Percentiles rank a stretch among this genome's conserved stretches.
Evolutionary conservation across 2,113 vertebrate genomes (phyloP).

Genomic region (Balaeniceps rex): DNA sequence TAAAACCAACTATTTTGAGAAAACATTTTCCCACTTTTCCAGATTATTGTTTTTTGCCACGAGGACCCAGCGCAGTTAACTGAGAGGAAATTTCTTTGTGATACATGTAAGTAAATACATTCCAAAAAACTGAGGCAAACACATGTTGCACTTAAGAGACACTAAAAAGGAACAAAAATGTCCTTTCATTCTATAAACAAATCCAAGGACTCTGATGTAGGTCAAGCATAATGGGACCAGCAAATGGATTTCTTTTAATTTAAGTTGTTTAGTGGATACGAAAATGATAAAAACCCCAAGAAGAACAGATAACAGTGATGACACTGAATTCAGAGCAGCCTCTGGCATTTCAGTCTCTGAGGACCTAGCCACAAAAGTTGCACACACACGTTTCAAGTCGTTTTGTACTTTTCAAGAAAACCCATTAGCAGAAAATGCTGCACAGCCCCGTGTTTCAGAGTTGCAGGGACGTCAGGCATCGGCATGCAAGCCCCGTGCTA

Average conservation of each 20-base stretch:
- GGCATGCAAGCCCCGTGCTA: background rate
- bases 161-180: background rate
- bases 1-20: background rate
- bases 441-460: background rate
- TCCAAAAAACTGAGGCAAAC: background rate
- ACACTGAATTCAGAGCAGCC: slow-evolving; percentile 1
- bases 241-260: background rate
- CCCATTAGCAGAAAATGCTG: background rate
- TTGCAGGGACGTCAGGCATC: background rate
- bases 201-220: background rate
- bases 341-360: slow-evolving; percentile 2
- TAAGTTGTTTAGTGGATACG: background rate
- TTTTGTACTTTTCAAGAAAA: background rate
- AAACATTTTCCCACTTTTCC: background rate
- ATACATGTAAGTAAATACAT: background rate
- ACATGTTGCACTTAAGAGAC: background rate
- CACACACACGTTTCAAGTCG: background rate
- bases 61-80: background rate
- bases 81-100: background rate
- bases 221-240: background rate
- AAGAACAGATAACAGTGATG: background rate
- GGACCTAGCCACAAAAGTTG: background rate
- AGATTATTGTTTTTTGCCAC: background rate
- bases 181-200: background rate
- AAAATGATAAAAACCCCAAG: background rate